Base-by-base conservation (phyloP, 1,140 invertebrate genomes). In the Ceratina japonica region DNA sequence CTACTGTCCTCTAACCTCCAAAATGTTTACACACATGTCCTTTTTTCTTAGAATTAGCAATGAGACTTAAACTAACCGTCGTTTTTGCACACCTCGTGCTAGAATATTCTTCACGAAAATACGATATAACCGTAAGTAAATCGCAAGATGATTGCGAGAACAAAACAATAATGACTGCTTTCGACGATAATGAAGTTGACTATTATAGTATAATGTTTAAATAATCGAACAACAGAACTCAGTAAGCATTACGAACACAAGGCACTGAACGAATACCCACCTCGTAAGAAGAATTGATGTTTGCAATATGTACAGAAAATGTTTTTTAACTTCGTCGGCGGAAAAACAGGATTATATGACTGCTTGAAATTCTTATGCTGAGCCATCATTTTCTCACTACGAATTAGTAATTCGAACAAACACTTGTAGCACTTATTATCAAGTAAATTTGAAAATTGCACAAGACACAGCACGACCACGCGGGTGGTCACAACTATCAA, bases 291-390 rank as follows among this genome's bases (percentile, higher is more conserved):
- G 31, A 90, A 89, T 0, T 70, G 77, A 31, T 71, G 79, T 24
- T 83, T 85, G 77, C 89, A 90, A 0, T 63, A n/a, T 7, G 37
- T 54, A 18, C 89, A 90, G 0, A 22, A 13, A 0, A 89, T 58
- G 20, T 90, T 85, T 58, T 76, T 82, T 5, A 75, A 10, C 22
- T 83, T 87, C 18, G 74, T 78, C 12, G 8, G 8, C 12, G 87
- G 83, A 49, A 82, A 68, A 15, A 3, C 72, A 7, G 31, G 76
- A 52, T 52, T 65, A 12, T 7, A 13, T 8, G 10, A 3, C 4
- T 44, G 8, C 2, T 59, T 74, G 5, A 15, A 15, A 1, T 74
- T 56, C 15, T 22, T 20, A 2, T 15, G 59, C 27, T 3, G 10
- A 7, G 1, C 0, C 3, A 44, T 22, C 24, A 52, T 79, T 51